Conservation (phyloP, 2,113 vertebrate genomes). For the Oreotrochilus melanogaster region DNA sequence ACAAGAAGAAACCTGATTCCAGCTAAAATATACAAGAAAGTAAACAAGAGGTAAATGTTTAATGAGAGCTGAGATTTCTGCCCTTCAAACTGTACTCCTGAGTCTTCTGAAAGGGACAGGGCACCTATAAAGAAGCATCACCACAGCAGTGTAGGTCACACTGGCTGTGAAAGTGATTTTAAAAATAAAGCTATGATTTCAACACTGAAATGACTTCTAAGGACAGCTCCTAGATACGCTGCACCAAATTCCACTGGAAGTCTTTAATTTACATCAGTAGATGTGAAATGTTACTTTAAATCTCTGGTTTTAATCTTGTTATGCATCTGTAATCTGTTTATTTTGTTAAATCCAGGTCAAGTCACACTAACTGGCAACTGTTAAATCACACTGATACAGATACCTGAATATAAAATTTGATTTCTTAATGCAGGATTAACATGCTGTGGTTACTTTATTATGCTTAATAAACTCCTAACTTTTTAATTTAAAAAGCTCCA, state of each 20-base stretch:
- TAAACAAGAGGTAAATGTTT: not conserved
- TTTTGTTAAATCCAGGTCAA: slow-evolving; percentile 9
- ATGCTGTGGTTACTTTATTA: not conserved
- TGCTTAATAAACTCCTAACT: not conserved
- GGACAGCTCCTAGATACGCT: not conserved
- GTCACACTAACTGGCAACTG: not conserved
- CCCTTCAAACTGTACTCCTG: not conserved
- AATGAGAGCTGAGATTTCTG: not conserved
- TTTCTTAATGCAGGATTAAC: not conserved
- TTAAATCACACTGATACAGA: not conserved
- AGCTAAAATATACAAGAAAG: not conserved
- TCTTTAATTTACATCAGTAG: not conserved
- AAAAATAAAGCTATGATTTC: not conserved
- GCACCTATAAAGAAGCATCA: not conserved
- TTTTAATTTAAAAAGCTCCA: not conserved
- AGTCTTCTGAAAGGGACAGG: not conserved
- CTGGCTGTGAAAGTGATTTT: not conserved
- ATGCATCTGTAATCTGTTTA: not conserved
- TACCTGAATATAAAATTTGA: not conserved
- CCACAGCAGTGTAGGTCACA: not conserved
- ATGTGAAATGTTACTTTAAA: not conserved
- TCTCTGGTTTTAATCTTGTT: not conserved
- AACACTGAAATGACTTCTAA: not conserved
- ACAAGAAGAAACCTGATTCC: not conserved
- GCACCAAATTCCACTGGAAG: not conserved